These are phyloP conservation scores for Ichneumoninae sp. DNA, from an alignment of 2,888 invertebrate genomes.

Conservation along the genomic window DNA sequence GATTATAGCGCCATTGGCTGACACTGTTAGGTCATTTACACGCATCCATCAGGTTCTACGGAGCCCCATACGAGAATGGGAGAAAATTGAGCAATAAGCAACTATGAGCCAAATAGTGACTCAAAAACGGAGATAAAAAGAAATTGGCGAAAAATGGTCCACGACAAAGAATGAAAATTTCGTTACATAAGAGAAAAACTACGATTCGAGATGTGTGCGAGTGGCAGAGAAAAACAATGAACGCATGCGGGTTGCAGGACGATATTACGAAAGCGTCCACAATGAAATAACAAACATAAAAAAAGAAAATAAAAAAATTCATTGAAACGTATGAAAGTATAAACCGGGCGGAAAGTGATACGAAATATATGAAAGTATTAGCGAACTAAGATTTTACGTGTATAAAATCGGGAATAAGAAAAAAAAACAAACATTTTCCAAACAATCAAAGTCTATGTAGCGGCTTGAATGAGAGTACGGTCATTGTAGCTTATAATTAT, in stretches of 20 bases:
- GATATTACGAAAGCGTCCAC: conserved; percentile 28
- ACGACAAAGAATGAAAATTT: not conserved
- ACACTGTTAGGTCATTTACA: conserved; percentile 77
- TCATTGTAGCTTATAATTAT: conserved; percentile 66
- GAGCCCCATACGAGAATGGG: conserved; percentile 36
- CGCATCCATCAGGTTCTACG: conserved; percentile 39
- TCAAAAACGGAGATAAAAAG: not conserved
- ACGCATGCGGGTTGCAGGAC: conserved; percentile 58
- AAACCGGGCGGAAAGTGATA: conserved; percentile 76
- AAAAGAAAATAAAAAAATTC: conserved; percentile 26
- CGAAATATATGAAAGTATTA: conserved; percentile 74
- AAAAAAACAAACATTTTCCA: conserved; percentile 28
- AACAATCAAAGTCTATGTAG: conserved; percentile 43
- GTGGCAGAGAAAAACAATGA: not conserved
- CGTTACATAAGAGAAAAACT: not conserved
- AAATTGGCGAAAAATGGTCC: conserved; percentile 7
- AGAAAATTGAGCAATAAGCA: conserved; percentile 65
- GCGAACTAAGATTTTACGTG: conserved; percentile 65
- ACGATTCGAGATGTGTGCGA: not conserved
- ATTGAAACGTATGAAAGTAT: conserved; percentile 79
- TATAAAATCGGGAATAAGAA: conserved; percentile 64
- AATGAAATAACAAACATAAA: conserved; percentile 23
- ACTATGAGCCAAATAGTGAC: conserved; percentile 27
- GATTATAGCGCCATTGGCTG: conserved; percentile 76
- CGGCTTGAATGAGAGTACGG: conserved; percentile 30